A percentile compares a stretch with the other conserved stretches of the same genome.
Evolutionary conservation across 2,113 vertebrate genomes (phyloP).

Genomic region (Callospermophilus lateralis): DNA sequence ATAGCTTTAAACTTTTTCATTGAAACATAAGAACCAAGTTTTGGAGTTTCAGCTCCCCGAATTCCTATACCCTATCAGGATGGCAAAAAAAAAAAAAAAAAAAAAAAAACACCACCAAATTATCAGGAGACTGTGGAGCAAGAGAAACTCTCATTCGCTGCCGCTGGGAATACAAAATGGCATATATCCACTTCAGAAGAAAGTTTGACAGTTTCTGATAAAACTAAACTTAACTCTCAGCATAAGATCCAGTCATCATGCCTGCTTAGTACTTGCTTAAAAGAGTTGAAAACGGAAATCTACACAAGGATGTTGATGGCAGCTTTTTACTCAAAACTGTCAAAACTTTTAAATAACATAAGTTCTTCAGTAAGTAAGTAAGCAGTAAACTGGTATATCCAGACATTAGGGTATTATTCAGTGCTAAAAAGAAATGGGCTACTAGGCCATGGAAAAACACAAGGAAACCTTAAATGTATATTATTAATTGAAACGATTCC

Average conservation of each 20-base stretch:
- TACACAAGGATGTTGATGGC: neutral
- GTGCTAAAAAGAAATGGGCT: slow-evolving; percentile 34
- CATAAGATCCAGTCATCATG: neutral
- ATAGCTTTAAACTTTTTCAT: too few relatives aligned
- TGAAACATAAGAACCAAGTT: too few relatives aligned
- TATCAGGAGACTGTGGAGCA: neutral
- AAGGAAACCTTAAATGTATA: neutral
- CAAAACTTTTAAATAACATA: neutral
- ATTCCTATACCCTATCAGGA: neutral
- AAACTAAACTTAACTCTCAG: slow-evolving; percentile 4
- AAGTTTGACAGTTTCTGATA: neutral
- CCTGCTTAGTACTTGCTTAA: neutral
- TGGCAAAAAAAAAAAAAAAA: neutral
- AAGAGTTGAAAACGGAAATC: slow-evolving; percentile 2
- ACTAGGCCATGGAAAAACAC: neutral
- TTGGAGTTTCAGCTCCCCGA: too few relatives aligned
- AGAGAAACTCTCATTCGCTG: neutral
- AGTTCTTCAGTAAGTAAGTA: neutral
- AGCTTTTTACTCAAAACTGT: neutral
- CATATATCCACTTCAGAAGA: neutral
- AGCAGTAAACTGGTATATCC: neutral
- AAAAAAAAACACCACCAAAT: neutral
- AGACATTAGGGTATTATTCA: neutral
- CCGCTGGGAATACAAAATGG: neutral
- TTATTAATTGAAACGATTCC: neutral